phyloP scores from a whole-genome alignment of 1,140 invertebrate species.

The Cotesia typhae region DNA sequence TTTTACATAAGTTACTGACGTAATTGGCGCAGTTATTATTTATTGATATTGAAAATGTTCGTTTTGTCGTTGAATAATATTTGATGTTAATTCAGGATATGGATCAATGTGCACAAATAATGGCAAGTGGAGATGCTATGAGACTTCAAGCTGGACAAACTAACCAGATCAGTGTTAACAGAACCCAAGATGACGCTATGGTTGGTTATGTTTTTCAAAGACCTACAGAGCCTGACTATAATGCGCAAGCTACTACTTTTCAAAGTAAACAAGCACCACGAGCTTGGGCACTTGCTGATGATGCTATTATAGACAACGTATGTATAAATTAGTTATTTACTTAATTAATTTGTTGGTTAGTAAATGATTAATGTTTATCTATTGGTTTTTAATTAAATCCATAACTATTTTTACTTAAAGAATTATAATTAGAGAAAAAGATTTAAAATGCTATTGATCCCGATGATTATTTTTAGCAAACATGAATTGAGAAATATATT shows the following conservation, averaged over 20 bases:
- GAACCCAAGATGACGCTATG: constrained; percentile 84
- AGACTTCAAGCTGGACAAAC: constrained; percentile 61
- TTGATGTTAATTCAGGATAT: constrained; percentile 50
- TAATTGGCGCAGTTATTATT: too few species aligned
- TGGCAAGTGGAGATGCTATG: constrained; percentile 62
- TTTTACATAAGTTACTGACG: too few species aligned
- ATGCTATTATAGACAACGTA: constrained; percentile 78
- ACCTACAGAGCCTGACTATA: constrained; percentile 78
- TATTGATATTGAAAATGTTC: too few species aligned
- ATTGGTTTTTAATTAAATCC: too few species aligned
- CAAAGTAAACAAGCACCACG: constrained; percentile 75
- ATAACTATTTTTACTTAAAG: too few species aligned
- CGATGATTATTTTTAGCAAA: too few species aligned
- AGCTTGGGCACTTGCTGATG: constrained; percentile 81
- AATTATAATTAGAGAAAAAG: too few species aligned
- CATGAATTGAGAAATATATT: too few species aligned
- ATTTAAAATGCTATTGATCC: too few species aligned
- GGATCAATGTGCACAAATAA: constrained; percentile 63
- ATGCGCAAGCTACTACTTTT: constrained; percentile 66
- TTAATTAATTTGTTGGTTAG: too few species aligned
- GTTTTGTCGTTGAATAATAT: constrained; percentile 7
- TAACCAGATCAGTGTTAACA: constrained; percentile 62
- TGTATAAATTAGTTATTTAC: constrained; percentile 45
- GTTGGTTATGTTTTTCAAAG: constrained; percentile 89
- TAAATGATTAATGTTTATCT: too few species aligned